Evolutionary conservation across 2,888 invertebrate genomes (phyloP).

Genomic region (Pseudeuparius sepicola): DNA sequence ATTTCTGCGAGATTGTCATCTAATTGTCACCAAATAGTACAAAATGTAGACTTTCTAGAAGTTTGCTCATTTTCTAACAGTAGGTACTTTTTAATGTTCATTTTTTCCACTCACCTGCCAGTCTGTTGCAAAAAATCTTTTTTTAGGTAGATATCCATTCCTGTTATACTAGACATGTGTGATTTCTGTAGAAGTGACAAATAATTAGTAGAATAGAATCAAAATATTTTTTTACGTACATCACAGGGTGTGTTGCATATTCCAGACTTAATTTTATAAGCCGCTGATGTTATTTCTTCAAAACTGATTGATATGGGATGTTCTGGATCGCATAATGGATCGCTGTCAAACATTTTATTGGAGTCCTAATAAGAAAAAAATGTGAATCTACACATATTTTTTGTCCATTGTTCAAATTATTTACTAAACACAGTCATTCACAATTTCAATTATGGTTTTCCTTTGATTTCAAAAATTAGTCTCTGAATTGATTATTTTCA

Average conservation of each 20-base stretch:
- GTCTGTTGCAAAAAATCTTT: constrained; percentile 91
- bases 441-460: too few relatives aligned
- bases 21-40: not conserved
- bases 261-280: constrained; percentile 76
- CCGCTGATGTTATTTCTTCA: constrained; percentile 82
- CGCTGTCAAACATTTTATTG: constrained; percentile 27
- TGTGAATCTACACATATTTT: too few relatives aligned
- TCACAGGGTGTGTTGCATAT: constrained; percentile 78
- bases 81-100: not conserved
- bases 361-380: constrained; percentile 22
- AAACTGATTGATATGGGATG: constrained; percentile 64
- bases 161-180: constrained; percentile 64
- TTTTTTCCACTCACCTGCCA: constrained; percentile 56
- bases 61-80: not conserved
- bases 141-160: constrained; percentile 84
- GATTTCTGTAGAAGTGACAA: constrained; percentile 62
- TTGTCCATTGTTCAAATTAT: too few relatives aligned
- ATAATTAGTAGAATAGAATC: not conserved
- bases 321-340: constrained; percentile 52
- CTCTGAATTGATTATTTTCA: too few relatives aligned
- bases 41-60: not conserved
- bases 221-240: constrained; percentile 42
- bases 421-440: too few relatives aligned
- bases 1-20: not conserved
- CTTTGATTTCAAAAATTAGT: too few relatives aligned